These are phyloP conservation scores for Philereme vetulata DNA, from an alignment of 2,888 invertebrate genomes.

Conservation along the genomic window DNA sequence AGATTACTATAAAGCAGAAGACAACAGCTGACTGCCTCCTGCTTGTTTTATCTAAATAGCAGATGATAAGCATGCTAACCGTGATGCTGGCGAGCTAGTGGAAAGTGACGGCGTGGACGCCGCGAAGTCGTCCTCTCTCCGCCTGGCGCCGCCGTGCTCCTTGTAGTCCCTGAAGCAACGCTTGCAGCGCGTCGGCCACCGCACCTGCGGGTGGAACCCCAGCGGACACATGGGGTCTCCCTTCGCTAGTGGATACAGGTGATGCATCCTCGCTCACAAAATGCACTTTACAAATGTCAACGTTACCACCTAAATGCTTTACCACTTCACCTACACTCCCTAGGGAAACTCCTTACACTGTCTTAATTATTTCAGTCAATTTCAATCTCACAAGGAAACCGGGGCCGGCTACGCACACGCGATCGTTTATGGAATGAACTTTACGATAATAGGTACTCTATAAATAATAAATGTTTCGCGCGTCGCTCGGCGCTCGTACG, in stretches of 20 bases:
- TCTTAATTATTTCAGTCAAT: conserved; percentile 33
- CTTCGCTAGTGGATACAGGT: conserved; percentile 90
- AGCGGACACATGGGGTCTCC: conserved; percentile 95
- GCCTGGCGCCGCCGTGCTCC: conserved; percentile 90
- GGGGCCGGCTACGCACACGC: conserved; percentile 45
- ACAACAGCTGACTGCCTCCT: neutral
- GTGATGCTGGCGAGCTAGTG: conserved; percentile 83
- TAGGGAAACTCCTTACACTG: conserved; percentile 21
- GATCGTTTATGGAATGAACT: conserved; percentile 79
- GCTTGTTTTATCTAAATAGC: neutral
- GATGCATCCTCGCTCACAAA: conserved; percentile 85
- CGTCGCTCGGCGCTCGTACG: conserved; percentile 70
- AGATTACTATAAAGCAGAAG: neutral
- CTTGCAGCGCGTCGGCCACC: conserved; percentile 97
- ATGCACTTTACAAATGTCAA: conserved; percentile 77
- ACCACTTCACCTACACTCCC: conserved; percentile 33
- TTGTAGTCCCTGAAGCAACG: conserved; percentile 96
- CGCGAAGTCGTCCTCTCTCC: conserved; percentile 87
- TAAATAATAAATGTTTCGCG: conserved; percentile 75
- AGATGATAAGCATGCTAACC: conserved; percentile 61
- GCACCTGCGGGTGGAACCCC: conserved; percentile 97
- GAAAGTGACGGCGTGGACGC: conserved; percentile 92
- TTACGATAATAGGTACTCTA: conserved; percentile 69
- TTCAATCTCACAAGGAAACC: conserved; percentile 42
- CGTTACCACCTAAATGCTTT: conserved; percentile 71